These are phyloP conservation scores for Staurois parvus DNA, from an alignment of 2,797 vertebrate genomes.

Conservation along the genomic window DNA sequence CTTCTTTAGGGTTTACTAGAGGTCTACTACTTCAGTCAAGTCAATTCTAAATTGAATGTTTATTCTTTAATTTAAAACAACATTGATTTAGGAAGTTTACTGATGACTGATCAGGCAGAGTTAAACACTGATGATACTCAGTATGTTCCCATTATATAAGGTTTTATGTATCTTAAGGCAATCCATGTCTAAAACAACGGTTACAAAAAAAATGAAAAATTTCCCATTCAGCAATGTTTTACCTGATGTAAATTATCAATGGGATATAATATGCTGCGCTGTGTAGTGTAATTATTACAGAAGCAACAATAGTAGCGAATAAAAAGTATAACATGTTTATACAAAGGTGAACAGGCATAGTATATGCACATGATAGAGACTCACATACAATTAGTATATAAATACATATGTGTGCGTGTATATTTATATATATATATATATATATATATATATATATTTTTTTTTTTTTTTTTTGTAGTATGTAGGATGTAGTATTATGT, in stretches of 20 bases:
- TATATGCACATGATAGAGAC: too few species aligned
- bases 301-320: neutral
- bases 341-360: too few species aligned
- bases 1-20: neutral
- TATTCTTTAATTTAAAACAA: too few species aligned
- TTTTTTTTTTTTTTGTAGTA: too few species aligned
- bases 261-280: neutral
- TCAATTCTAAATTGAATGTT: neutral
- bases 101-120: too few species aligned
- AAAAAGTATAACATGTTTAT: too few species aligned
- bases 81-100: too few species aligned
- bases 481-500: neutral
- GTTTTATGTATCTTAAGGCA: neutral
- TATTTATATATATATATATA: too few species aligned
- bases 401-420: too few species aligned
- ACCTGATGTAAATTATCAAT: neutral
- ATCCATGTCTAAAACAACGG: neutral
- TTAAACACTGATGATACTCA: neutral
- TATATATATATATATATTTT: too few species aligned
- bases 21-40: neutral
- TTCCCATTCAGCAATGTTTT: neutral
- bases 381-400: too few species aligned
- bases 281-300: conserved; percentile 5
- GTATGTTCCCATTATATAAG: neutral
- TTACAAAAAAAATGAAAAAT: neutral